Evolutionary conservation across 1,140 invertebrate genomes (phyloP).

Genomic region (Anagrus nilaparvatae): DNA sequence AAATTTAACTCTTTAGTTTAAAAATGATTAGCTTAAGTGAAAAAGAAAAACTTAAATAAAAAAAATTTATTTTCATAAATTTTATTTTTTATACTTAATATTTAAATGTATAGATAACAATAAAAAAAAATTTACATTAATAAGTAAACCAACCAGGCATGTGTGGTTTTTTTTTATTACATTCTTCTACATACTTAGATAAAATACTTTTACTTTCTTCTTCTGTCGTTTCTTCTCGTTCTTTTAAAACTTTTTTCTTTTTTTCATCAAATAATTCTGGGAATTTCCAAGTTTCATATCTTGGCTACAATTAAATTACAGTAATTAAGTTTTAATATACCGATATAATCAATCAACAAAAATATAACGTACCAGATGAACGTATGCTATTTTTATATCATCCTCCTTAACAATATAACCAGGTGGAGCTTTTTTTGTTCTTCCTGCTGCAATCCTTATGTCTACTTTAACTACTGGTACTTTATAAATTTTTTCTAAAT

Average conservation of each 20-base stretch:
- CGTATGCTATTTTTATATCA: slow-evolving; percentile 72
- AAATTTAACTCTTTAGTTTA: too few species aligned
- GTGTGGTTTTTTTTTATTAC: slow-evolving; percentile 41
- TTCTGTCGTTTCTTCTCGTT: slow-evolving; percentile 43
- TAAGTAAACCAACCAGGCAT: slow-evolving; percentile 53
- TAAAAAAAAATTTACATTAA: slow-evolving; percentile 9
- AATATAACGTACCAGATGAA: slow-evolving; percentile 57
- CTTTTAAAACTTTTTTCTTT: slow-evolving; percentile 27
- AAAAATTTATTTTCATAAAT: too few species aligned
- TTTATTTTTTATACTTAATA: too few species aligned
- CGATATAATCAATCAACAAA: too few species aligned
- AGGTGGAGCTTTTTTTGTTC: slow-evolving; percentile 40
- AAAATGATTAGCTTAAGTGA: too few species aligned
- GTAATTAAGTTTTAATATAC: slow-evolving; percentile 6
- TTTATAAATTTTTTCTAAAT: slow-evolving; percentile 91
- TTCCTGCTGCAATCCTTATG: slow-evolving; percentile 60
- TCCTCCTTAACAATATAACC: slow-evolving; percentile 69
- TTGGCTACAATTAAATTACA: slow-evolving; percentile 38
- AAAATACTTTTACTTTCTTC: slow-evolving; percentile 40
- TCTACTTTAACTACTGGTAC: slow-evolving; percentile 62
- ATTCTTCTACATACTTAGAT: slow-evolving; percentile 36
- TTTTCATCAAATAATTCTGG: slow-evolving; percentile 43
- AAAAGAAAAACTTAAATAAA: too few species aligned
- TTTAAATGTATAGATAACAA: too few species aligned
- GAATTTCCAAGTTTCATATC: slow-evolving; percentile 45